These are phyloP conservation scores for Drosophila mauritiana DNA, from an alignment of 1,140 invertebrate genomes.

Conservation along the genomic window DNA sequence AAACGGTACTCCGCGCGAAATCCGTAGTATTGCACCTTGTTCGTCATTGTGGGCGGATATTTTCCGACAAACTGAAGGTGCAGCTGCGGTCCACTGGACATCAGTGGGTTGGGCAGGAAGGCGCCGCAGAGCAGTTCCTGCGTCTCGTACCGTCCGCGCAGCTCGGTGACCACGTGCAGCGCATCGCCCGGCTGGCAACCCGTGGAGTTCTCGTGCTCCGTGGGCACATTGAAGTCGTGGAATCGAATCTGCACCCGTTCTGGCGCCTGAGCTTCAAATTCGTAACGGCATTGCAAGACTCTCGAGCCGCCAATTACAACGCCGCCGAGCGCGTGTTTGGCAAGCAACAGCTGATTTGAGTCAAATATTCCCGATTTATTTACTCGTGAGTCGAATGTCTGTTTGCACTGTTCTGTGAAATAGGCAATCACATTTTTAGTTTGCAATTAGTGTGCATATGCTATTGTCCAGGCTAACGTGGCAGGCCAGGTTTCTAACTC, in stretches of 20 bases:
- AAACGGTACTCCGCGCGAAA: slow-evolving; percentile 95
- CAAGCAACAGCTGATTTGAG: slow-evolving; percentile 88
- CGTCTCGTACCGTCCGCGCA: slow-evolving; percentile 67
- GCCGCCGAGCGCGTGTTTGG: slow-evolving; percentile 37
- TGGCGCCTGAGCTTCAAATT: slow-evolving; percentile 92
- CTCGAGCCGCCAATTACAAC: slow-evolving; percentile 85
- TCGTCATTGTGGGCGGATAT: slow-evolving; percentile 86
- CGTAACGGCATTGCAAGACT: slow-evolving; percentile 92
- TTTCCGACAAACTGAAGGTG: slow-evolving; percentile 92
- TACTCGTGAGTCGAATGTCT: slow-evolving; percentile 91
- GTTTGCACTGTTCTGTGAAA: slow-evolving; percentile 87
- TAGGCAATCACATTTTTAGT: slow-evolving; percentile 12
- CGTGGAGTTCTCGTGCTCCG: slow-evolving; percentile 64
- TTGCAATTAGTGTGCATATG: slow-evolving; percentile 11
- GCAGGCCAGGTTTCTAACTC: neutral
- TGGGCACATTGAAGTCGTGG: slow-evolving; percentile 78
- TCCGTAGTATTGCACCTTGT: slow-evolving; percentile 88
- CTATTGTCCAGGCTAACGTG: neutral
- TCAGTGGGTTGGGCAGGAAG: slow-evolving; percentile 91
- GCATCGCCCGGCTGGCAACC: slow-evolving; percentile 67
- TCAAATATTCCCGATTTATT: slow-evolving; percentile 92
- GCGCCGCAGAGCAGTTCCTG: slow-evolving; percentile 94
- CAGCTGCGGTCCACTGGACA: slow-evolving; percentile 94
- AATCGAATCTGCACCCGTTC: slow-evolving; percentile 88
- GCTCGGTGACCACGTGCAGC: slow-evolving; percentile 64